A percentile compares a stretch with the other conserved stretches of the same genome.
Conservation (phyloP, 2,797 vertebrate genomes). For the Myotis daubentonii region DNA sequence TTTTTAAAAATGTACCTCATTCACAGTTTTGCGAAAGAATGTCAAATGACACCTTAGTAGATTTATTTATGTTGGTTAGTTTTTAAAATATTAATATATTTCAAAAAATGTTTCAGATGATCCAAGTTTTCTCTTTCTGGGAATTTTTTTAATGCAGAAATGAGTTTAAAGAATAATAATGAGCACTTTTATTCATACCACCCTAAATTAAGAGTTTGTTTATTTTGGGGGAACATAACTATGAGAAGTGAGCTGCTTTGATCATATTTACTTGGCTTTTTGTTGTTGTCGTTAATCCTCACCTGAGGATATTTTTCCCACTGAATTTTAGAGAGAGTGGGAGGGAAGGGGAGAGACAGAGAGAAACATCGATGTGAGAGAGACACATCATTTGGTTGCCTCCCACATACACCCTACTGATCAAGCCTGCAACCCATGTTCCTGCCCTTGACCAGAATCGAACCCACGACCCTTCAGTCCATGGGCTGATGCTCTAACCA, state of each 20-base stretch:
- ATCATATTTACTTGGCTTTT: no score
- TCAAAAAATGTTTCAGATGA: background rate
- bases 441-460: no score
- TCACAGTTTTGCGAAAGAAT: background rate
- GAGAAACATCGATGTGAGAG: no score
- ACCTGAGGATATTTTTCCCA: no score
- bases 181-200: background rate
- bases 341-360: no score
- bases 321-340: no score
- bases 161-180: background rate
- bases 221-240: background rate
- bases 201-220: background rate
- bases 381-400: no score
- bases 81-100: background rate
- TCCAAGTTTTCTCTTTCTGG: constrained; percentile 9
- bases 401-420: no score
- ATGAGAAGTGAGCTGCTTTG: background rate
- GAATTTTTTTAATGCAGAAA: background rate
- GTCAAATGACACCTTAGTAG: background rate
- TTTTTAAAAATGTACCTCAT: background rate
- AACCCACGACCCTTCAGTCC: no score
- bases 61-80: background rate
- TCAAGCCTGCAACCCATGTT: no score
- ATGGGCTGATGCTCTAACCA: no score
- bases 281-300: no score